Conservation (phyloP, 1,140 invertebrate species). For the Andricus grossulariae region DNA sequence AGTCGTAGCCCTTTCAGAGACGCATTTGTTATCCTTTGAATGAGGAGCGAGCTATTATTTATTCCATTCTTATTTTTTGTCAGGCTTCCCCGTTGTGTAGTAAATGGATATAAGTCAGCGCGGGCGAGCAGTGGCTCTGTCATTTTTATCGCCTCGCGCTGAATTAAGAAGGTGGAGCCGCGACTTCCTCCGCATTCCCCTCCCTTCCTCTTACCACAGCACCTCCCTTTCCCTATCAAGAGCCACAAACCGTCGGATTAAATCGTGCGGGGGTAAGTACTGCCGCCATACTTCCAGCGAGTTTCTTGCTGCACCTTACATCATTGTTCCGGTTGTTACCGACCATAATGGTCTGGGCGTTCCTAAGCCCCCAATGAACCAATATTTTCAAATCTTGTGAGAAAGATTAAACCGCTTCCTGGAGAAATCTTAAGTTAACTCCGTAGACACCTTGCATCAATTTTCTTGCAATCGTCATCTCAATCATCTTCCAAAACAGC, state of each 20-base stretch:
- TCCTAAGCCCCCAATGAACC: no score
- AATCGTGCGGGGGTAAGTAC: constrained; percentile 47
- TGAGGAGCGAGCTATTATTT: constrained; percentile 74
- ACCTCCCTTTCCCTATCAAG: constrained; percentile 43
- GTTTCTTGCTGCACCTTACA: constrained; percentile 51
- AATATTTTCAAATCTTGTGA: no score
- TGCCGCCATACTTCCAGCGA: constrained; percentile 58
- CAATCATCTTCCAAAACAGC: no score
- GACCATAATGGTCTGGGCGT: no score
- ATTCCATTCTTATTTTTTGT: constrained; percentile 75
- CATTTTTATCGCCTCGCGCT: constrained; percentile 75
- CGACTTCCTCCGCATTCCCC: constrained; percentile 51
- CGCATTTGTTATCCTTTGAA: constrained; percentile 76
- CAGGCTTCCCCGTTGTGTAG: constrained; percentile 70
- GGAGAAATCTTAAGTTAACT: no score
- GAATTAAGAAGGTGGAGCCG: constrained; percentile 75
- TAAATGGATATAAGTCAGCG: constrained; percentile 75
- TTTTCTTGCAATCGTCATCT: no score
- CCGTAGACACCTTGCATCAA: no score
- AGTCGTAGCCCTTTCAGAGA: constrained; percentile 70
- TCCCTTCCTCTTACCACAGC: constrained; percentile 42
- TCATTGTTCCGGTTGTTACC: constrained; percentile 56
- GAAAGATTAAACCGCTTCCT: no score
- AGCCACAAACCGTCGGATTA: constrained; percentile 46
- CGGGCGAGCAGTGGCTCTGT: constrained; percentile 73